Conservation (phyloP, 2,113 vertebrate species). For the human (Homo sapiens) region DNA sequence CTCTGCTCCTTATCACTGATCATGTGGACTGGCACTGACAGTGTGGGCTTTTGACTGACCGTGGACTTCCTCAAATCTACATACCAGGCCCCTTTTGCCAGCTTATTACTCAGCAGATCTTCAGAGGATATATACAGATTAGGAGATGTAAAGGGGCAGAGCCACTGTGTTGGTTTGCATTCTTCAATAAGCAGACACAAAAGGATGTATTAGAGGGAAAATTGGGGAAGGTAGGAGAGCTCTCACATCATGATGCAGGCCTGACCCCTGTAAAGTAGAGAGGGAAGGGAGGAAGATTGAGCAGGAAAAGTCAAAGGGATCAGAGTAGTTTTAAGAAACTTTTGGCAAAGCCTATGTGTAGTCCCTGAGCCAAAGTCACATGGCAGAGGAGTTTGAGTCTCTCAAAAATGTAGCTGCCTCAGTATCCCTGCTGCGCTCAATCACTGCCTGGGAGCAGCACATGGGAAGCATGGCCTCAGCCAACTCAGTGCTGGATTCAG, state of each 20-base stretch:
- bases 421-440: neutral
- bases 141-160: neutral
- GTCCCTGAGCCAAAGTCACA: neutral
- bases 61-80: neutral
- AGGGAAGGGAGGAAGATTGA: neutral
- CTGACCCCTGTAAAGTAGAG: neutral
- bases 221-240: accelerated
- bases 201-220: neutral
- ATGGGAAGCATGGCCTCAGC: neutral
- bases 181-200: neutral
- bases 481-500: neutral
- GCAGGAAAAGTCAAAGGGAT: neutral
- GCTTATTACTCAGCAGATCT: neutral
- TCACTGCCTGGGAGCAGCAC: neutral
- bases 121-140: neutral
- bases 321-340: neutral
- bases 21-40: neutral
- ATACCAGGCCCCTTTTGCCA: neutral
- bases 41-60: neutral
- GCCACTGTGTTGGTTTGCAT: neutral
- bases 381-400: neutral
- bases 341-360: neutral
- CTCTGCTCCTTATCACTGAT: accelerated
- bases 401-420: neutral
- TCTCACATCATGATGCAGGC: neutral